Base-by-base conservation (phyloP, 1,140 invertebrate genomes). In the Oncopeltus fasciatus region DNA sequence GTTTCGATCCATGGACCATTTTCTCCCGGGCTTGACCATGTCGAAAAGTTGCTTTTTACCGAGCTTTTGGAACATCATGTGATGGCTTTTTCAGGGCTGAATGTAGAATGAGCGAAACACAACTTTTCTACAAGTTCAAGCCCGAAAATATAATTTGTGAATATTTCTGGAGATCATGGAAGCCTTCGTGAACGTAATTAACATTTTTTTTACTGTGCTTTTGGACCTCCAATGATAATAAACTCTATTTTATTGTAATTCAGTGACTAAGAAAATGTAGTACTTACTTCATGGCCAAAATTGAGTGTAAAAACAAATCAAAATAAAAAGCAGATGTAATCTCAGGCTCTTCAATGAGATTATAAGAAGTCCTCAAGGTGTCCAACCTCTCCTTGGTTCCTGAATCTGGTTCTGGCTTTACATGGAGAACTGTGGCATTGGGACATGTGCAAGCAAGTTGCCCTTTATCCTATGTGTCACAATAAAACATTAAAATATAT, bases 271-370 rank as follows among this genome's bases (percentile, higher is more conserved):
- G 2, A 44, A 18, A n/a, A n/a, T 57, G 56, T 2, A 24, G 11
- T 26, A 76, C 76, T 75, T 76, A 84, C 82, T 83, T 88, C 67
- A 87, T 82, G 1, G 87, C 80, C n/a, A 82, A 70, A 60, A 92
- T 81, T 11, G 85, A 82, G 51, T 84, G 73, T 26, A 86, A 71
- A 8, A 84, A 80, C 21, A 93, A 70, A 71, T 95, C 91, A 73
- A 90, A 93, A 70, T 92, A 91, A 71, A 94, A 92, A 0, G 86
- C 83, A 5, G 88, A 83, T 2, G 83, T 80, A 57, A 88, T 80
- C 70, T 83, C 80, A 2, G 85, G 84, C 65, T 82, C 78, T 21
- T 80, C 79, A 63, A 81, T 84, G 65, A 87, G 76, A 64, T 83
- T 81, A 69, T 81, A 86, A 0, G 82, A 82, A 1, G 80, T 82